Conservation (phyloP, 2,113 vertebrate genomes). For the Nothocercus nigrocapillus region DNA sequence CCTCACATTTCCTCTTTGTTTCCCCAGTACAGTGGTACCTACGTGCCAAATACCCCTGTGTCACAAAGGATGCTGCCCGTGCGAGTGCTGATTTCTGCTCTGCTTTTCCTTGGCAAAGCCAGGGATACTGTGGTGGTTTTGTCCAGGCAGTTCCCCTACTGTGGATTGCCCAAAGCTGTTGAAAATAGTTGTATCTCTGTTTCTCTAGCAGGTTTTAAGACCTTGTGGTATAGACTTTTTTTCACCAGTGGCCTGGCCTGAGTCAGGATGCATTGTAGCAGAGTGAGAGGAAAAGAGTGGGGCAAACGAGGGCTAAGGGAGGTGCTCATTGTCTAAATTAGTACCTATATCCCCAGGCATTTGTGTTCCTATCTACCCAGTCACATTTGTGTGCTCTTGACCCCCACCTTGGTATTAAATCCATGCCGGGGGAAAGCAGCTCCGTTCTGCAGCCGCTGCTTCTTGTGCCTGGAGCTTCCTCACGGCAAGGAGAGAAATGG, state of each 20-base stretch:
- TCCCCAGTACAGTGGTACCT: not conserved
- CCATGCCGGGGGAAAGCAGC: not conserved
- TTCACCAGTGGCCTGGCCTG: rapidly evolving
- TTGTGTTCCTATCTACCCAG: not conserved
- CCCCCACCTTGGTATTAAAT: not conserved
- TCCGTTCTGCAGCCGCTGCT: not conserved
- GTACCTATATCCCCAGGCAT: not conserved
- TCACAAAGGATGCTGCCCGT: not conserved
- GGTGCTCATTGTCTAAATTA: not conserved
- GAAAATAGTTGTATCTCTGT: not conserved
- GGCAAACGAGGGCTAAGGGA: not conserved
- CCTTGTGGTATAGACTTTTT: not conserved
- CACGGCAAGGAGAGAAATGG: not conserved
- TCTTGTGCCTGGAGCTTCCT: not conserved
- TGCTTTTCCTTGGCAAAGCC: not conserved
- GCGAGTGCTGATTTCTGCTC: not conserved
- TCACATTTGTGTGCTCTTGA: not conserved
- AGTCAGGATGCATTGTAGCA: not conserved
- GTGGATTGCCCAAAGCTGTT: not conserved
- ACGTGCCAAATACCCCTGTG: rapidly evolving
- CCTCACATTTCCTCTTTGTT: not conserved
- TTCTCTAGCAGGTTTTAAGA: not conserved
- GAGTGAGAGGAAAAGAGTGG: not conserved
- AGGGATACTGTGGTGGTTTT: rapidly evolving
- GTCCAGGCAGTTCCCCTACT: not conserved